Base-by-base conservation (phyloP, 2,797 vertebrate species). In the Vultur gryphus region DNA sequence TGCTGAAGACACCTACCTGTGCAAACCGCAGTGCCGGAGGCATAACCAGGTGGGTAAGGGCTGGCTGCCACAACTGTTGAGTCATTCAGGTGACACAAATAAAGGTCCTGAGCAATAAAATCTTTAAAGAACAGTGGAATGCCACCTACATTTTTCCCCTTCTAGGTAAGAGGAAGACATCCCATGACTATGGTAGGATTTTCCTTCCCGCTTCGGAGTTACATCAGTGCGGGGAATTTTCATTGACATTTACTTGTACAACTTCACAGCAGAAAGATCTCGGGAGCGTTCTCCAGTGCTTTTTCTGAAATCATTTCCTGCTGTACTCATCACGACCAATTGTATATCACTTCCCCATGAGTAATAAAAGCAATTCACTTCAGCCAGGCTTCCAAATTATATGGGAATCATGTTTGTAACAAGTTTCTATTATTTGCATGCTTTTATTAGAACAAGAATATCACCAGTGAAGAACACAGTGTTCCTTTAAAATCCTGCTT, bases 391-490 rank as follows among this genome's bases (percentile, higher is more conserved):
- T 66, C 64, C 73, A 81, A 83, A 41, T 77, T 77, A 66, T 25
- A 72, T 2, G 58, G 82, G 90, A 89, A 93, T 51, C 44, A 16
- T 94, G 65, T 95, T 95, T 91, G 78, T 85, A 85, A 79, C 69
- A 87, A 66, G 80, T 84, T 94, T 61, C 83, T 94, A 87, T 92
- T 92, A 89, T 76, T 86, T 84, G 17, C 77, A 73, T 93, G 83
- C 82, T 93, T 91, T 91, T 73, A 77, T 95, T 86, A 84, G 97
- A 94, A 64, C 41, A 44, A 85, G 83, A 91, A 69, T 96, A 94
- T 76, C 88, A 80, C 89, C 87, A 58, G 49, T 67, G 91, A 14
- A 57, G 78, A 96, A 79, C 66, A 83, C 72, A 58, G 90, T 41
- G 96, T 84, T 91, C 92, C 84, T 90, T 59, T 48, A 84, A 72